Percentiles rank a stretch among this genome's conserved stretches.
Conservation (phyloP, 2,797 vertebrate species). For the Oceanodroma leucorhoa region DNA sequence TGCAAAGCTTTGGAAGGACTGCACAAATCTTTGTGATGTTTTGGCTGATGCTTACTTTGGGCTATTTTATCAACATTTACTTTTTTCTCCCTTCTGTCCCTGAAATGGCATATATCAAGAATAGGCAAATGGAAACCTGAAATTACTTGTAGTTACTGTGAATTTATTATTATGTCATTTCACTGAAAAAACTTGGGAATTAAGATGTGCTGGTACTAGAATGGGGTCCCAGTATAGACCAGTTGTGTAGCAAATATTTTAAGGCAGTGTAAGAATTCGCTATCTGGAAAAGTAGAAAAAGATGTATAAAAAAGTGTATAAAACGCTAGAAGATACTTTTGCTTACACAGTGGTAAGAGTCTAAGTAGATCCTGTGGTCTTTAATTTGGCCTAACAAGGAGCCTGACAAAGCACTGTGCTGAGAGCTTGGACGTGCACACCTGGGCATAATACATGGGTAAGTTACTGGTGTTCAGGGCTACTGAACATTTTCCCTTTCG, state of each 20-base stretch:
- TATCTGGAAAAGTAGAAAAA: not conserved
- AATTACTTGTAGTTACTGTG: not conserved
- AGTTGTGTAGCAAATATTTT: not conserved
- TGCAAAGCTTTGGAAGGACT: not conserved
- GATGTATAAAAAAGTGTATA: not conserved
- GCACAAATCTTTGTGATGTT: not conserved
- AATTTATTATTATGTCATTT: not conserved
- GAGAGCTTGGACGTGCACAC: not conserved
- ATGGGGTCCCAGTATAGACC: not conserved
- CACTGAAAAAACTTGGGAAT: not conserved
- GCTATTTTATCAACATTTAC: not conserved
- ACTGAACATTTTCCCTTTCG: not conserved
- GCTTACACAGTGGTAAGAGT: not conserved
- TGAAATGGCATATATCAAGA: not conserved
- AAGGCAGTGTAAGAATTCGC: not conserved
- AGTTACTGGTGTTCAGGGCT: not conserved
- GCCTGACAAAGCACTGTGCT: not conserved
- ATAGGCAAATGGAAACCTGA: not conserved
- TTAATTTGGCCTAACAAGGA: not conserved
- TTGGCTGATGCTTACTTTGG: not conserved
- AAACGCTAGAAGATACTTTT: not conserved
- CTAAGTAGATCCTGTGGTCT: not conserved
- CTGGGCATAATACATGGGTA: not conserved
- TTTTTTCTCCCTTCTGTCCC: not conserved
- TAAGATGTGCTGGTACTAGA: not conserved